Percentiles rank a stretch among this genome's conserved stretches.
phyloP scores from a whole-genome alignment of 1,140 invertebrate genomes.

The Drosophila sp. region DNA sequence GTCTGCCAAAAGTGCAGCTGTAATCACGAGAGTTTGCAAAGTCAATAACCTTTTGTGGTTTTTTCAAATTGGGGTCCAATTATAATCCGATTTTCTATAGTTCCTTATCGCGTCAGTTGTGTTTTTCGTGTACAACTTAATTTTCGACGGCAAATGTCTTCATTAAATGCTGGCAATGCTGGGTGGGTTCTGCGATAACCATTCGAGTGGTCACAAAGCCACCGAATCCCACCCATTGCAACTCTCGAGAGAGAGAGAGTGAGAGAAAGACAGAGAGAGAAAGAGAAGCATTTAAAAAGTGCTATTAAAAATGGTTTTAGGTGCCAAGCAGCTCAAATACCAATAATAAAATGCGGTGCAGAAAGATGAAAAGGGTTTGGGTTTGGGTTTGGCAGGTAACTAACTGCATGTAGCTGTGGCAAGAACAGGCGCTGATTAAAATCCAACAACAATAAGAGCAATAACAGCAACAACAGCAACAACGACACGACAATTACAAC shows the following conservation, averaged over 20 bases:
- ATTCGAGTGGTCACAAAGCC: slow-evolving; percentile 29
- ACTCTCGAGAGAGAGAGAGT: neutral
- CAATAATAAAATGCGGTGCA: slow-evolving; percentile 43
- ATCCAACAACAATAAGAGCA: slow-evolving; percentile 50
- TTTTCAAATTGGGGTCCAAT: slow-evolving; percentile 15
- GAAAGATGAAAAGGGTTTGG: slow-evolving; percentile 18
- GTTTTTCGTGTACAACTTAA: slow-evolving; percentile 60
- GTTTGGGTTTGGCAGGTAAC: slow-evolving; percentile 39
- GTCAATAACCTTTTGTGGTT: slow-evolving; percentile 34
- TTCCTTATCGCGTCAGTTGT: slow-evolving; percentile 22
- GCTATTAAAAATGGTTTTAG: slow-evolving; percentile 62
- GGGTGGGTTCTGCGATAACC: slow-evolving; percentile 14
- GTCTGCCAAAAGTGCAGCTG: neutral
- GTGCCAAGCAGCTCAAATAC: slow-evolving; percentile 71
- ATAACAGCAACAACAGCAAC: slow-evolving; percentile 13
- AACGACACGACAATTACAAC: slow-evolving; percentile 57
- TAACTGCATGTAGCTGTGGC: slow-evolving; percentile 18
- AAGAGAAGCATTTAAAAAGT: slow-evolving; percentile 41
- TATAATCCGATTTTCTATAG: slow-evolving; percentile 34
- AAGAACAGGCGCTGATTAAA: slow-evolving; percentile 70
- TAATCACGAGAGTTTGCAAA: neutral
- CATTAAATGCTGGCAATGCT: slow-evolving; percentile 52
- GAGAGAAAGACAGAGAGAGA: neutral
- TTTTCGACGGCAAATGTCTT: slow-evolving; percentile 71
- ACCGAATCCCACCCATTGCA: slow-evolving; percentile 19